Percentiles rank a stretch among this genome's conserved stretches.
These are phyloP conservation scores for Anthopleura xanthogrammica DNA, from an alignment of 92 coral and sea anemone genomes.

Conservation along the genomic window DNA sequence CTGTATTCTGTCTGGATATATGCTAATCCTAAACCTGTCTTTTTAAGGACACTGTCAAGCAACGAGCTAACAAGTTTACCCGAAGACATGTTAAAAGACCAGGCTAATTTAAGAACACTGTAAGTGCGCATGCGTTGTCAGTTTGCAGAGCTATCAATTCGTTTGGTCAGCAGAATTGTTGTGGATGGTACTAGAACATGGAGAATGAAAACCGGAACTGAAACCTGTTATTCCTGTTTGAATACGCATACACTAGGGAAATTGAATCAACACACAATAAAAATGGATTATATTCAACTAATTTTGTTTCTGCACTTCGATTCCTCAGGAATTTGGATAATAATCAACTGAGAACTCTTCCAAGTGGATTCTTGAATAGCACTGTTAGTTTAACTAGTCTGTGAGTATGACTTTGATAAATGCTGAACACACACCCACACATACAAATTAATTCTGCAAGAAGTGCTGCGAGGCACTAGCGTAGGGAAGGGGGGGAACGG, in stretches of 20 bases:
- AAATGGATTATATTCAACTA: no score
- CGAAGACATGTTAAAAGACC: constrained; percentile 24
- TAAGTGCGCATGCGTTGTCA: constrained; percentile 25
- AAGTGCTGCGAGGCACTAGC: no score
- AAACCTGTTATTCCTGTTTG: not conserved
- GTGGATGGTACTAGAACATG: no score
- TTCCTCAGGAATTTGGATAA: constrained; percentile 19
- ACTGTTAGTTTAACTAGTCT: constrained; percentile 1
- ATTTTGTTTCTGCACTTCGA: not conserved
- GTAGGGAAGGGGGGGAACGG: no score
- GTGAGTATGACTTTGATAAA: constrained; percentile 16
- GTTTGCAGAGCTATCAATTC: not conserved
- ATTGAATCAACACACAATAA: no score
- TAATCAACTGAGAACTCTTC: constrained; percentile 14
- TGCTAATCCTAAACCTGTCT: not conserved
- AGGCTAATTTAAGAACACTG: constrained; percentile 29
- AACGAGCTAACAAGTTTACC: constrained; percentile 43
- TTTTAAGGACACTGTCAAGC: constrained; percentile 35
- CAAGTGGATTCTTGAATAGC: constrained; percentile 23
- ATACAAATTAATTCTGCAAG: no score
- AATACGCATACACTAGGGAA: no score
- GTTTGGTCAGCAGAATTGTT: not conserved
- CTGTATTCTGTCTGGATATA: not conserved
- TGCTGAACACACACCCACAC: no score
- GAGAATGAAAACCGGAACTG: no score